Evolutionary conservation across 2,113 vertebrate genomes (phyloP).

Genomic region (Rhinoderma darwinii): DNA sequence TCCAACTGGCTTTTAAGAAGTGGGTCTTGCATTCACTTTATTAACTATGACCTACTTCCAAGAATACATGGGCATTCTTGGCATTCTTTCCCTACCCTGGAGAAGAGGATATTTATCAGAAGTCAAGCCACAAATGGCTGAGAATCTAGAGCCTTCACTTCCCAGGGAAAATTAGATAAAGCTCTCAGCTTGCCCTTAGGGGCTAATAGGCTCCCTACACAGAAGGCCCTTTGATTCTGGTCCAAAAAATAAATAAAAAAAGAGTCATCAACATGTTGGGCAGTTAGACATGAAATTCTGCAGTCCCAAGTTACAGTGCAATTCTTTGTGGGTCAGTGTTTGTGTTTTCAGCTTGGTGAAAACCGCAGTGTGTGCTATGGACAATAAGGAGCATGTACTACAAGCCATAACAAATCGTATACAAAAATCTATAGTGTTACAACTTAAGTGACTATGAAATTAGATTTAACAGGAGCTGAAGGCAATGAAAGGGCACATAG

Average conservation of each 20-base stretch:
- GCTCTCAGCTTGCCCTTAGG: not conserved
- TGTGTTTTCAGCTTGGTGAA: not conserved
- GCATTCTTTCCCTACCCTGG: slow-evolving; percentile 38
- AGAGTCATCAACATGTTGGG: not conserved
- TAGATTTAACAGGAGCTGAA: not conserved
- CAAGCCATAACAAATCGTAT: not conserved
- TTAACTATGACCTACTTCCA: slow-evolving; percentile 19
- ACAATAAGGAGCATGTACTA: not conserved
- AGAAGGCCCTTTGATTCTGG: slow-evolving; percentile 24
- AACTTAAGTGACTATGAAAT: not conserved
- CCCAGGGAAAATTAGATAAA: slow-evolving; percentile 34
- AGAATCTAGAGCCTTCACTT: slow-evolving; percentile 48
- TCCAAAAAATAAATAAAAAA: slow-evolving; percentile 21
- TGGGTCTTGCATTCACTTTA: not conserved
- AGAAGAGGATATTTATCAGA: slow-evolving; percentile 42
- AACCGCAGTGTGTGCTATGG: not conserved
- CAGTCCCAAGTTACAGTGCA: not conserved
- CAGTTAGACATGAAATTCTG: not conserved
- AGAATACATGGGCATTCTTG: slow-evolving; percentile 33
- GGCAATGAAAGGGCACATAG: not conserved
- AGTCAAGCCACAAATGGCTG: slow-evolving; percentile 36
- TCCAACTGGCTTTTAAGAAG: not conserved
- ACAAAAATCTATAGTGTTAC: not conserved
- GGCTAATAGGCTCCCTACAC: not conserved
- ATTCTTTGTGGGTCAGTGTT: slow-evolving; percentile 4